Conservation (phyloP, 2,797 vertebrate genomes). For the Molossus alvarezi region DNA sequence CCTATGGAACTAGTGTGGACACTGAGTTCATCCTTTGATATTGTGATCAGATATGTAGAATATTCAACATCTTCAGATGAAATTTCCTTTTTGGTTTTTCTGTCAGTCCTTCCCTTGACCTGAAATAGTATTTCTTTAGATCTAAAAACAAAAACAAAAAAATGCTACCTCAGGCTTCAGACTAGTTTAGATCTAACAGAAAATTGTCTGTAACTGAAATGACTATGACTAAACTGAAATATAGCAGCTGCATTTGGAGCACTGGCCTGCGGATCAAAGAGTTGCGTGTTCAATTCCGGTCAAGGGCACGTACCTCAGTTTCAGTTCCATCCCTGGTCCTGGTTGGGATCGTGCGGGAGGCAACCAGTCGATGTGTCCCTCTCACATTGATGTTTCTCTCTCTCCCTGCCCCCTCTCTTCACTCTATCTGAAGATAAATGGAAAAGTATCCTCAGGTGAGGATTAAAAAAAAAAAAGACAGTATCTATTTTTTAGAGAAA, state of each 20-base stretch:
- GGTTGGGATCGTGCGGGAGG: no score
- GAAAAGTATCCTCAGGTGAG: no score
- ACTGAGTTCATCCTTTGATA: slow-evolving; percentile 3
- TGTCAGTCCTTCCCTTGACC: background rate
- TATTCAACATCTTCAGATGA: background rate
- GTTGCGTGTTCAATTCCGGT: no score
- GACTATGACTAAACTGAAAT: slow-evolving; percentile 8
- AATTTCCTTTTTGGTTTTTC: background rate
- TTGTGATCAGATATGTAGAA: background rate
- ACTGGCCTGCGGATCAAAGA: no score
- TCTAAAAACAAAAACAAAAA: background rate
- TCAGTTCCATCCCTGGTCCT: no score
- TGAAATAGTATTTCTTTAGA: background rate
- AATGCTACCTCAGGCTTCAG: background rate
- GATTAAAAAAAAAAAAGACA: background rate
- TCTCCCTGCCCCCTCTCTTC: no score
- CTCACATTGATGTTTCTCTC: no score
- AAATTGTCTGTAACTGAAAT: slow-evolving; percentile 29
- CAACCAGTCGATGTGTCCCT: no score
- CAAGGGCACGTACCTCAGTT: no score
- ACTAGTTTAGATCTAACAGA: background rate
- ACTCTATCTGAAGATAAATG: no score
- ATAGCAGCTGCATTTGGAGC: background rate
- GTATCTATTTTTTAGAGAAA: background rate
- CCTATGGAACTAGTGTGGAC: background rate